phyloP scores from a whole-genome alignment of 1,140 invertebrate genomes.

The Apis florea region DNA sequence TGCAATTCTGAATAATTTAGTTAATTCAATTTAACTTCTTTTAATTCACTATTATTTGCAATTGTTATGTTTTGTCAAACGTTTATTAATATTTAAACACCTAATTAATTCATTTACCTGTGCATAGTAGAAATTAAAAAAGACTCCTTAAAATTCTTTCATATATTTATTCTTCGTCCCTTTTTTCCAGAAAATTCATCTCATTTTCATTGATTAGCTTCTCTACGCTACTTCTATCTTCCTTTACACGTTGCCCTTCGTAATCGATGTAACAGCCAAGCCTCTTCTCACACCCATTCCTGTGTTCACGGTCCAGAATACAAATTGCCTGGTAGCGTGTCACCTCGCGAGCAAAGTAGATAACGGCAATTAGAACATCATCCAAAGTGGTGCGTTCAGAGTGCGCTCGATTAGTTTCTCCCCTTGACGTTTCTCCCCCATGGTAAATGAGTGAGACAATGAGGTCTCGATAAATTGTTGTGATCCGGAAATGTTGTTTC shows the following conservation, averaged over 20 bases:
- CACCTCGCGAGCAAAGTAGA: conserved; percentile 65
- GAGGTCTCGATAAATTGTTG: neutral
- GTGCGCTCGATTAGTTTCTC: conserved; percentile 3
- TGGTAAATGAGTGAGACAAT: neutral
- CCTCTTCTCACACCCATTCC: conserved; percentile 22
- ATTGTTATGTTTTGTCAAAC: too few species aligned
- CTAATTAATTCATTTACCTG: too few species aligned
- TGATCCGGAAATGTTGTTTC: neutral
- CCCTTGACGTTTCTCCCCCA: conserved; percentile 4
- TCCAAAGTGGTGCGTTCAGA: conserved; percentile 35
- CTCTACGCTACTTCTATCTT: neutral
- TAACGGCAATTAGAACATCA: conserved; percentile 73
- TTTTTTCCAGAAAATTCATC: too few species aligned
- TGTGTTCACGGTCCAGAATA: conserved; percentile 58
- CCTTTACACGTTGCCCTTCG: neutral
- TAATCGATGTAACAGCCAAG: neutral
- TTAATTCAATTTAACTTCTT: too few species aligned
- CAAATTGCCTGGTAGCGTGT: conserved; percentile 68
- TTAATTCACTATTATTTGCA: too few species aligned
- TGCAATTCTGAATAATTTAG: too few species aligned
- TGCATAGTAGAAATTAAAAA: too few species aligned
- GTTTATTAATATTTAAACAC: too few species aligned
- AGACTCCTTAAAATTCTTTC: too few species aligned
- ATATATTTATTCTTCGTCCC: too few species aligned
- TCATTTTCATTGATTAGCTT: neutral